phyloP scores from a whole-genome alignment of 2,888 invertebrate species.

The Oeneis ivallda region DNA sequence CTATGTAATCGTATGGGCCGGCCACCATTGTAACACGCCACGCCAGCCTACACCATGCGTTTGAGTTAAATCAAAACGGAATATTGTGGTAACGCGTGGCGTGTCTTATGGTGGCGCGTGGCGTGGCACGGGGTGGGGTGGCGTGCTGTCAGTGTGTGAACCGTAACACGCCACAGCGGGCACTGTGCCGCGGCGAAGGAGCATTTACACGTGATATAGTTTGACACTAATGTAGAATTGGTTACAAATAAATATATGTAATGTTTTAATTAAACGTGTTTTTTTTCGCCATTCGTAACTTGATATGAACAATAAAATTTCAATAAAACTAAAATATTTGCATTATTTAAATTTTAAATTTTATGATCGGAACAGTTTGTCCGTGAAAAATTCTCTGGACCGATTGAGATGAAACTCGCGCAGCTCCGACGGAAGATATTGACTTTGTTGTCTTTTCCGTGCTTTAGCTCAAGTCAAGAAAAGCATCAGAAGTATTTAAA shows the following conservation, averaged over 20 bases:
- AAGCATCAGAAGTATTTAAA: too few relatives aligned
- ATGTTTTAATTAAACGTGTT: slow-evolving; percentile 22
- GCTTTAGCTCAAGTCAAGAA: too few relatives aligned
- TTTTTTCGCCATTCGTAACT: slow-evolving; percentile 17
- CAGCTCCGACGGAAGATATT: too few relatives aligned
- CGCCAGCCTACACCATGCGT: background rate
- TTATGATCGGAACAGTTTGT: background rate
- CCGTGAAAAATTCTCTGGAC: background rate
- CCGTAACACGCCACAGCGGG: background rate
- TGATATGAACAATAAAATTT: background rate
- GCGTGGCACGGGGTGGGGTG: background rate
- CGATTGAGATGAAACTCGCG: background rate
- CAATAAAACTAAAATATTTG: background rate
- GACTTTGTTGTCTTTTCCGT: too few relatives aligned
- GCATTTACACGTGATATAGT: slow-evolving; percentile 31
- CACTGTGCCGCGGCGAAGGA: background rate
- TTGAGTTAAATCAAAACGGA: background rate
- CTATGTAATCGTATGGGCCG: slow-evolving; percentile 2
- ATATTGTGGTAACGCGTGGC: background rate
- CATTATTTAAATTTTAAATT: background rate
- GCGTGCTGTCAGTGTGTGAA: background rate
- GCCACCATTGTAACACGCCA: background rate
- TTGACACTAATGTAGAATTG: slow-evolving; percentile 22
- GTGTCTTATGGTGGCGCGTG: background rate
- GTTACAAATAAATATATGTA: slow-evolving; percentile 30